A percentile compares a stretch with the other conserved stretches of the same genome.
phyloP scores from a whole-genome alignment of 2,113 vertebrate genomes.

The Scomber colias region DNA sequence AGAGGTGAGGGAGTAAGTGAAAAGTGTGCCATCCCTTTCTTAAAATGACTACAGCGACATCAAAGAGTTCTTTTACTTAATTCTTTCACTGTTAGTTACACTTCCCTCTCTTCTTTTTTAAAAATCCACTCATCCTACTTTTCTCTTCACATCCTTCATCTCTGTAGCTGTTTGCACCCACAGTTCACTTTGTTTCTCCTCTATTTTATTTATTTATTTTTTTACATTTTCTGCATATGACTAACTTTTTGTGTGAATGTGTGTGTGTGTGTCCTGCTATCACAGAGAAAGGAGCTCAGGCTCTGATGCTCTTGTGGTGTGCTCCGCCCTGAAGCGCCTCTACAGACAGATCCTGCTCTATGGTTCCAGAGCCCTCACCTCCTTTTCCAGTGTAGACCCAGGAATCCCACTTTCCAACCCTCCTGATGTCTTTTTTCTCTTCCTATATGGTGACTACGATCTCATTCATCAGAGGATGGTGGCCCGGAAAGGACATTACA shows the following conservation, averaged over 20 bases:
- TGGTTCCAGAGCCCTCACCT: slow-evolving; percentile 69
- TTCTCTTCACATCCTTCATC: not conserved
- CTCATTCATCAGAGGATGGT: slow-evolving; percentile 85
- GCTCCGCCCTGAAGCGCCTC: slow-evolving; percentile 90
- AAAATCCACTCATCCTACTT: not conserved
- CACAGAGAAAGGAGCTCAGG: slow-evolving; percentile 81
- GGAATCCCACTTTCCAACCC: not conserved
- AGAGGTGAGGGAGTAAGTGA: slow-evolving; percentile 28
- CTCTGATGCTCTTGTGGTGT: slow-evolving; percentile 85
- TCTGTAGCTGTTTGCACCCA: slow-evolving; percentile 17
- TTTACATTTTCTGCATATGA: not conserved
- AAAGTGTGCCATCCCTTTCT: slow-evolving; percentile 51
- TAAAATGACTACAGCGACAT: slow-evolving; percentile 49
- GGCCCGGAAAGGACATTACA: slow-evolving; percentile 89
- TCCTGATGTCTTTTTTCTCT: slow-evolving; percentile 86
- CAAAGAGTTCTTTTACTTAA: slow-evolving; percentile 54
- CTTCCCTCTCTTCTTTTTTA: not conserved
- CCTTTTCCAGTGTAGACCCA: slow-evolving; percentile 12
- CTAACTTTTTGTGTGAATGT: no score
- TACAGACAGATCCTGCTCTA: slow-evolving; percentile 87
- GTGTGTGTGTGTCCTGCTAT: not conserved
- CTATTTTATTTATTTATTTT: not conserved
- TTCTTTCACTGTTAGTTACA: slow-evolving; percentile 21
- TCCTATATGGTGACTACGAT: slow-evolving; percentile 86
- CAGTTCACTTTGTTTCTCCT: not conserved